Conservation (phyloP, 2,797 vertebrate species). For the Clarias platycephalus region DNA sequence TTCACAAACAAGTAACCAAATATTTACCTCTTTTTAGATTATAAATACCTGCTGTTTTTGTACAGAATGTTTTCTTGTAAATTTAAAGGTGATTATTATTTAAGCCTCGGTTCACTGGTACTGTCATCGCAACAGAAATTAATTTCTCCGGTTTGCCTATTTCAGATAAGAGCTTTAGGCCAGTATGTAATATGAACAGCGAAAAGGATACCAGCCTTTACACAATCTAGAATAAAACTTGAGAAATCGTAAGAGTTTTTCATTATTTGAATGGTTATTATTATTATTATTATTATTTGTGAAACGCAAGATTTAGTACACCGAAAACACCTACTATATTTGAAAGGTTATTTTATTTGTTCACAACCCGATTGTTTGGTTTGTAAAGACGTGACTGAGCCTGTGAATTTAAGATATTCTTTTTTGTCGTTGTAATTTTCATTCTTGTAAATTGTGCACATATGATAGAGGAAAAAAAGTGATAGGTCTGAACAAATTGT, state of each 20-base stretch:
- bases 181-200: neutral
- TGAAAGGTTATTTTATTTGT: slow-evolving; percentile 68
- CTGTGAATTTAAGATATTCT: slow-evolving; percentile 76
- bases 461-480: slow-evolving; percentile 82
- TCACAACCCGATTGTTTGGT: slow-evolving; percentile 70
- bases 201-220: neutral
- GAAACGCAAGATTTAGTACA: neutral
- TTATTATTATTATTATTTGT: slow-evolving; percentile 12
- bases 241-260: neutral
- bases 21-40: slow-evolving; percentile 84
- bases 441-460: slow-evolving; percentile 94
- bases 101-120: slow-evolving; percentile 14
- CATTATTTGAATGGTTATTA: slow-evolving; percentile 5
- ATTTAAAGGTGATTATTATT: slow-evolving; percentile 70
- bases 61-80: slow-evolving; percentile 88
- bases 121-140: neutral
- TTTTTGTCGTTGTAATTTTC: slow-evolving; percentile 82
- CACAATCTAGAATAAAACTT: too few relatives aligned
- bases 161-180: slow-evolving; percentile 2
- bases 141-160: slow-evolving; percentile 1
- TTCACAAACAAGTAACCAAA: slow-evolving; percentile 76
- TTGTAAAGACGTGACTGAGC: slow-evolving; percentile 80
- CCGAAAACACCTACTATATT: slow-evolving; percentile 57
- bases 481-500: slow-evolving; percentile 73
- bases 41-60: slow-evolving; percentile 80